These are phyloP conservation scores for Rhynchotus rufescens DNA, from an alignment of 2,797 vertebrate species.

Conservation along the genomic window DNA sequence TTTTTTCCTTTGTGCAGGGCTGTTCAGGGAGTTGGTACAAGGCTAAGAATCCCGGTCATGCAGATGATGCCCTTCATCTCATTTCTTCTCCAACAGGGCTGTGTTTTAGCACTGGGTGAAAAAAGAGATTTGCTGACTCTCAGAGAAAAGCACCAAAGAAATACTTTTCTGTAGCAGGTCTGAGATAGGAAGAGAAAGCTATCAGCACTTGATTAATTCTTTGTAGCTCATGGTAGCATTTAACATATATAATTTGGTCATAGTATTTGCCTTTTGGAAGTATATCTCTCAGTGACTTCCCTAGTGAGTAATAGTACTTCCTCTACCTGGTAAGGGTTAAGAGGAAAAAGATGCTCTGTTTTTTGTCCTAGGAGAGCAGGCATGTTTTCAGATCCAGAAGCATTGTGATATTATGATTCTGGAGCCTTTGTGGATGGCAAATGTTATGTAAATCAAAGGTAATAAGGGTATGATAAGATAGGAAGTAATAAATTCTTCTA, in stretches of 20 bases:
- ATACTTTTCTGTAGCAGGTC: background rate
- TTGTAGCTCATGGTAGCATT: background rate
- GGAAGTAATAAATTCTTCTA: background rate
- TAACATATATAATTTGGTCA: background rate
- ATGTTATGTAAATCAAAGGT: background rate
- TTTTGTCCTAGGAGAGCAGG: background rate
- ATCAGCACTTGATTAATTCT: background rate
- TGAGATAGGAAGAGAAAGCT: background rate
- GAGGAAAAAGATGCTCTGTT: background rate
- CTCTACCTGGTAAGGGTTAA: background rate
- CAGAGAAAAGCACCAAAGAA: background rate
- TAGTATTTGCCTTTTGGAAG: background rate
- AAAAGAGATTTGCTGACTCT: background rate
- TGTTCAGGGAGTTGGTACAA: background rate
- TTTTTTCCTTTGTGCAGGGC: accelerated
- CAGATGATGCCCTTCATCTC: background rate
- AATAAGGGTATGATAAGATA: background rate
- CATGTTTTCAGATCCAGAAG: background rate
- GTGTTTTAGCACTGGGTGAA: background rate
- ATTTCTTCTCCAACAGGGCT: background rate
- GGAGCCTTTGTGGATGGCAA: background rate
- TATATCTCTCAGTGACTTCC: background rate
- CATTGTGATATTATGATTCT: background rate
- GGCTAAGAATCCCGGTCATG: background rate
- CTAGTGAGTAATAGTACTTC: background rate